Evolutionary conservation across 2,113 vertebrate species (phyloP), one percentile per base, ranked within the genome.

Genomic region (Mastomys coucha): DNA sequence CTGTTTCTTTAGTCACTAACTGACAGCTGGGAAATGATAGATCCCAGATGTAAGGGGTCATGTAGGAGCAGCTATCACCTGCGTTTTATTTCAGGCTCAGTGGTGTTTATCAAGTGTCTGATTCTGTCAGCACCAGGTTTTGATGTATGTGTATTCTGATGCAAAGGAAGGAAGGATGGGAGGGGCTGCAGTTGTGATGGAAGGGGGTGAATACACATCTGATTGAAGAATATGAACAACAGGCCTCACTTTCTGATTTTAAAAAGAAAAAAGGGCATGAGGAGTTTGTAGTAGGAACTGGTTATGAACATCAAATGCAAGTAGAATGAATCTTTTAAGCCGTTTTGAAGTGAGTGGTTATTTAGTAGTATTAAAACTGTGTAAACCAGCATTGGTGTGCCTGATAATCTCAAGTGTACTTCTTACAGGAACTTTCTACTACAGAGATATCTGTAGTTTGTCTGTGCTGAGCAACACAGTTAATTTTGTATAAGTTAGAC

Each of bases 61-160:
- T 31, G n/a, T 42, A 81, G 0, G 73, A 42, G 0, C 49, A 95
- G 53, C 60, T 96, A 95, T 77, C 88, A 82, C 75, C 13, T 87
- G 42, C 4, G 8, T 92, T 95, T 97, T 95, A 93, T 45, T 80
- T 97, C 93, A 45, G 73, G 58, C 88, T 87, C 76, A 22, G 58
- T 4, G 70, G 22, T 91, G 69, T 92, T 96, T 96, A 91, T 73
- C 56, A 91, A 88, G 91, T 88, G 42, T 94, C 73, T 92, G 33
- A 70, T 92, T 93, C 86, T 95, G 87, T 96, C 89, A 94, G 58
- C 67, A 51, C n/a, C 1, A 42, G 53, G 6, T 19, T 93, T 89
- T 95, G 70, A 96, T 88, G 13, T 84, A 7, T 73, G 39, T 49
- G 58, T 33, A 78, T 86, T 53, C 31, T 49, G 72, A 31, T 45